Conservation (phyloP, 2,113 vertebrate species). For the Pangasianodon gigas region DNA sequence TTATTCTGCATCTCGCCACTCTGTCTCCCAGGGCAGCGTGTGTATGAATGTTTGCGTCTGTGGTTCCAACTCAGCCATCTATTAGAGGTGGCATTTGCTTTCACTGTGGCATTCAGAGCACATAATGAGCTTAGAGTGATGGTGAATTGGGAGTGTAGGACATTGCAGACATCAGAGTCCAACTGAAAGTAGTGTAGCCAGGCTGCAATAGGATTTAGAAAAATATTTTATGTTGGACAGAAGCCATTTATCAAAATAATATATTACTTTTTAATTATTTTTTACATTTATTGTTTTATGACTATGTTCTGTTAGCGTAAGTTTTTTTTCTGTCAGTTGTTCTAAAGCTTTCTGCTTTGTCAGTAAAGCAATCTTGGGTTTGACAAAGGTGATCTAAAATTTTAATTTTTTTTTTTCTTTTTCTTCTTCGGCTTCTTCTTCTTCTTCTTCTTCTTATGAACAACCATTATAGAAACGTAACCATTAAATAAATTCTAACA, state of each 20-base stretch:
- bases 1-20: slow-evolving; percentile 9
- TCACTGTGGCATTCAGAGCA: slow-evolving; percentile 60
- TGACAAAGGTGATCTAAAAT: not conserved
- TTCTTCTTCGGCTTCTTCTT: not conserved
- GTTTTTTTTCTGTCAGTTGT: not conserved
- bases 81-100: slow-evolving; percentile 56
- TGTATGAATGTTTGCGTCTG: slow-evolving; percentile 44
- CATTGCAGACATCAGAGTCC: not conserved
- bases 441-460: not conserved
- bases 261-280: not conserved
- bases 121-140: slow-evolving; percentile 30
- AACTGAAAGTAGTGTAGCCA: slow-evolving; percentile 2
- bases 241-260: not conserved
- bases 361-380: not conserved
- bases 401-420: not conserved
- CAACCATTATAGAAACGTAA: not conserved
- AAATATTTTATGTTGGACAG: not conserved
- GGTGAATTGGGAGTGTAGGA: slow-evolving; percentile 13
- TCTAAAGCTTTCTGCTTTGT: not conserved
- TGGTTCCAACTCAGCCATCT: slow-evolving; percentile 43
- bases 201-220: not conserved
- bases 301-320: not conserved
- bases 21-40: slow-evolving; percentile 26
- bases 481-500: not conserved
- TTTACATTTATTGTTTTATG: not conserved